A percentile compares a stretch with the other conserved stretches of the same genome.
Conservation (phyloP, 2,113 vertebrate species). For the Otus sunia region DNA sequence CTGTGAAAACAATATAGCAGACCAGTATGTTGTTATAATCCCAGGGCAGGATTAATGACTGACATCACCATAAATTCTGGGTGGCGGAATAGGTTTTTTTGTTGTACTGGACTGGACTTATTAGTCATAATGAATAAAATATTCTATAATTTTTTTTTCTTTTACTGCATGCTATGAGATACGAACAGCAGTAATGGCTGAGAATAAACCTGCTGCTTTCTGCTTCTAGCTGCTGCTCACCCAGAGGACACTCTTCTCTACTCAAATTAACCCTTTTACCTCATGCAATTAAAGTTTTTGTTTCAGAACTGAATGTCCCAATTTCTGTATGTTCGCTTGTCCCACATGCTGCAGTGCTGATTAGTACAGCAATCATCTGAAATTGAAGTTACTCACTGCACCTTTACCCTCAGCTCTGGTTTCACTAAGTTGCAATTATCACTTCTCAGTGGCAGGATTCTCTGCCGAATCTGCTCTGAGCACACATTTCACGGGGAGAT, state of each 20-base stretch:
- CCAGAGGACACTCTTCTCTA: not conserved
- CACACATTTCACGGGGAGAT: not conserved
- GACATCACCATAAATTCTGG: too few relatives aligned
- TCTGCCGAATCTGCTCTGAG: not conserved
- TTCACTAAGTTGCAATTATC: not conserved
- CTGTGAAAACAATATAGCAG: not conserved
- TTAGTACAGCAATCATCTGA: not conserved
- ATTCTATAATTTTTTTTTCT: not conserved
- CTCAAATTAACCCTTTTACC: not conserved
- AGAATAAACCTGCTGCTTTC: not conserved
- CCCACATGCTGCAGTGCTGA: not conserved
- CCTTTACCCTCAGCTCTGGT: not conserved
- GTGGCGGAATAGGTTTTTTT: not conserved
- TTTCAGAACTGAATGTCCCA: not conserved
- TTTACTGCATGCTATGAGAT: not conserved
- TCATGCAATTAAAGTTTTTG: not conserved
- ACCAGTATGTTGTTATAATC: fast-evolving
- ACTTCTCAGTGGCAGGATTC: not conserved
- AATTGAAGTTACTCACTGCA: not conserved
- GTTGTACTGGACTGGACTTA: not conserved
- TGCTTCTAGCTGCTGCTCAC: not conserved
- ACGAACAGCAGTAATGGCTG: not conserved
- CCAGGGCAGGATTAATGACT: not conserved
- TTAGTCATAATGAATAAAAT: not conserved
- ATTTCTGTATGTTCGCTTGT: not conserved